Evolutionary conservation across 2,888 invertebrate genomes (phyloP).

Genomic region (Hydriomena furcata): DNA sequence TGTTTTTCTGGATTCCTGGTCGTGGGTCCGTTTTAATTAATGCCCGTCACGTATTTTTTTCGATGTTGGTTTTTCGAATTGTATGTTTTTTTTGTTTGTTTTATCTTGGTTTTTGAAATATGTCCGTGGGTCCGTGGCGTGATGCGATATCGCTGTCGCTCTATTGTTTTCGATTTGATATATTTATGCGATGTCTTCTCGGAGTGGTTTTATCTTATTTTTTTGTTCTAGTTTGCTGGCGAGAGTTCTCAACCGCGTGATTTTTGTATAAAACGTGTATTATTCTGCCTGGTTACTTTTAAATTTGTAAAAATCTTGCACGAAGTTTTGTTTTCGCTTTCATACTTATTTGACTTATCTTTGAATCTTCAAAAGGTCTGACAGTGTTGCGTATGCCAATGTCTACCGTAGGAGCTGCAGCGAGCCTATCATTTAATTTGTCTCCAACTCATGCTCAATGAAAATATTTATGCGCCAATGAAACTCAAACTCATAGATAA

Average conservation of each 20-base stretch:
- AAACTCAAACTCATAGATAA: constrained; percentile 28
- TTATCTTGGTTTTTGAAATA: constrained; percentile 79
- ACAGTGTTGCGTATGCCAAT: too few species aligned
- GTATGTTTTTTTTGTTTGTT: constrained; percentile 53
- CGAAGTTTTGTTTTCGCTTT: too few species aligned
- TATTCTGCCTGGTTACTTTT: background rate
- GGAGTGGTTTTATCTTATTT: constrained; percentile 55
- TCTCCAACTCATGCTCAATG: constrained; percentile 12
- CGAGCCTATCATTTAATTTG: background rate
- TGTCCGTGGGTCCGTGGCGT: constrained; percentile 71
- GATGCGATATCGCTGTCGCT: constrained; percentile 77
- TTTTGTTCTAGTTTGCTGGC: constrained; percentile 40
- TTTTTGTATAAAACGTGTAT: constrained; percentile 35
- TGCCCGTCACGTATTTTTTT: constrained; percentile 83
- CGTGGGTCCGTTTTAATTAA: constrained; percentile 84
- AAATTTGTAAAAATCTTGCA: too few species aligned
- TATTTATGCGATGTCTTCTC: constrained; percentile 76
- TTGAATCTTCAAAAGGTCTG: too few species aligned
- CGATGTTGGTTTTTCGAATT: constrained; percentile 65
- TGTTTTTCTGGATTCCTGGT: constrained; percentile 80
- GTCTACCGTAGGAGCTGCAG: too few species aligned
- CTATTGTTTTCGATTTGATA: constrained; percentile 83
- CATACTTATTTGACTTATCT: background rate
- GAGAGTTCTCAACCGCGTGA: constrained; percentile 61
- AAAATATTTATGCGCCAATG: constrained; percentile 20